A percentile compares a stretch with the other conserved stretches of the same genome.
Conservation (phyloP, 2,113 vertebrate species). For the Pontoporia blainvillei region DNA sequence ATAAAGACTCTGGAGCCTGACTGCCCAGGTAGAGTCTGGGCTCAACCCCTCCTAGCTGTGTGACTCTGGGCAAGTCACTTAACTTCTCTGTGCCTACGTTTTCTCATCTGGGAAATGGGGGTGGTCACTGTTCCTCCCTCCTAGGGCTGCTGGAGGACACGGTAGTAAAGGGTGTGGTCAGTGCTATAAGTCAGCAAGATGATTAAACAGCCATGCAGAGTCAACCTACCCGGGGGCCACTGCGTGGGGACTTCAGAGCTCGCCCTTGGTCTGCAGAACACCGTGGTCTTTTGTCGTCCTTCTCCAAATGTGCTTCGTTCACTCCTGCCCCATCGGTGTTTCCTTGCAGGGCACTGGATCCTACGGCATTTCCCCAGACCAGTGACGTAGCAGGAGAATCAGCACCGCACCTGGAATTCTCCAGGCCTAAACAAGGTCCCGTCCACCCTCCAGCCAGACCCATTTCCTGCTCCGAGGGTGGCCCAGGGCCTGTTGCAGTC, state of each 20-base stretch:
- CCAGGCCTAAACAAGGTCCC: fast-evolving
- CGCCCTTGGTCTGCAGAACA: neutral
- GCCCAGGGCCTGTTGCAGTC: neutral
- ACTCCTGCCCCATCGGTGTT: fast-evolving
- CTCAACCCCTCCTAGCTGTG: fast-evolving
- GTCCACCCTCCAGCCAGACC: neutral
- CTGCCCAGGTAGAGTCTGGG: fast-evolving
- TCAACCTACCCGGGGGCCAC: neutral
- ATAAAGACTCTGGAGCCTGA: neutral
- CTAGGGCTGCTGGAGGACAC: neutral
- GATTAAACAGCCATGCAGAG: fast-evolving
- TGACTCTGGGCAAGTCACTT: neutral
- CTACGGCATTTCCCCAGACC: fast-evolving
- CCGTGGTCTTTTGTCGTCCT: neutral
- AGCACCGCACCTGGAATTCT: fast-evolving
- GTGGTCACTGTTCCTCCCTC: fast-evolving
- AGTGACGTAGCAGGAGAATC: fast-evolving
- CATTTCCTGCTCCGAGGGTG: neutral
- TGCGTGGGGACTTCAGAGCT: fast-evolving
- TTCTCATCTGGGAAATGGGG: neutral
- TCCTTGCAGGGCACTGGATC: fast-evolving
- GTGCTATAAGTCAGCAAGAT: fast-evolving
- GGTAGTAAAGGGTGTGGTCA: neutral
- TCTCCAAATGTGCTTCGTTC: fast-evolving
- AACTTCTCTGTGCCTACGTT: neutral